Percentiles rank a stretch among this genome's conserved stretches.
Evolutionary conservation across 35 echinoderm and acorn worm species (phyloP).

Genomic region (Eucidaris tribuloides): DNA sequence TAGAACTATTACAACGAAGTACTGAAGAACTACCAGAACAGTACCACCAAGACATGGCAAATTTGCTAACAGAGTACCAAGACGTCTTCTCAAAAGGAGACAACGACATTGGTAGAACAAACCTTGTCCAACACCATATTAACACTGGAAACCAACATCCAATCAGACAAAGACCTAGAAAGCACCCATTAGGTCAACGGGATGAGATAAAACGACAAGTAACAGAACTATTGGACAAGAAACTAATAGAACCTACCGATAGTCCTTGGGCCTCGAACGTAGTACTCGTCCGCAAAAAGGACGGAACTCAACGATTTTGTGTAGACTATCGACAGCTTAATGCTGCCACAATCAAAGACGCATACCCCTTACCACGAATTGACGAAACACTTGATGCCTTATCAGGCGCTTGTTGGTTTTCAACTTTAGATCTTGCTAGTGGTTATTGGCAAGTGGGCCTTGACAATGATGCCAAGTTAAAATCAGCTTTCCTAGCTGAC

Average conservation of each 20-base stretch:
- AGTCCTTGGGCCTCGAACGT: conserved; percentile 44
- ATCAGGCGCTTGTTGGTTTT: conserved; percentile 18
- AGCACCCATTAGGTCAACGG: background rate
- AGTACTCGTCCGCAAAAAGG: conserved; percentile 31
- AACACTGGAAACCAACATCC: conserved; percentile 18
- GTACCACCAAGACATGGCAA: background rate
- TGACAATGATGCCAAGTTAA: conserved; percentile 33
- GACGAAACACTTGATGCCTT: conserved; percentile 30
- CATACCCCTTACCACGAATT: conserved; percentile 36
- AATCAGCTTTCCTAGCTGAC: conserved; percentile 51
- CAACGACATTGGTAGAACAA: conserved; percentile 34
- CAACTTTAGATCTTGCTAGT: conserved; percentile 14
- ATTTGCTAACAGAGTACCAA: conserved; percentile 20
- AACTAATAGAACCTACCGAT: conserved; percentile 12
- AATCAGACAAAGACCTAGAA: background rate
- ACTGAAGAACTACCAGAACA: background rate
- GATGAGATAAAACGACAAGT: conserved; percentile 36
- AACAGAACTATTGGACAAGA: conserved; percentile 8
- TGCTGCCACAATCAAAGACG: conserved; percentile 5
- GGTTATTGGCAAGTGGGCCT: conserved; percentile 6
- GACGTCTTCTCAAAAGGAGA: conserved; percentile 19
- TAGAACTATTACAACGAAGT: background rate
- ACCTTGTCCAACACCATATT: conserved; percentile 39
- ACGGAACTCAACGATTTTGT: conserved; percentile 17
- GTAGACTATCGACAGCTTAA: conserved; percentile 39